Evolutionary conservation across 1,140 invertebrate genomes (phyloP), one percentile per base, ranked within the genome.

Genomic region (Drosophila kepulauana): DNA sequence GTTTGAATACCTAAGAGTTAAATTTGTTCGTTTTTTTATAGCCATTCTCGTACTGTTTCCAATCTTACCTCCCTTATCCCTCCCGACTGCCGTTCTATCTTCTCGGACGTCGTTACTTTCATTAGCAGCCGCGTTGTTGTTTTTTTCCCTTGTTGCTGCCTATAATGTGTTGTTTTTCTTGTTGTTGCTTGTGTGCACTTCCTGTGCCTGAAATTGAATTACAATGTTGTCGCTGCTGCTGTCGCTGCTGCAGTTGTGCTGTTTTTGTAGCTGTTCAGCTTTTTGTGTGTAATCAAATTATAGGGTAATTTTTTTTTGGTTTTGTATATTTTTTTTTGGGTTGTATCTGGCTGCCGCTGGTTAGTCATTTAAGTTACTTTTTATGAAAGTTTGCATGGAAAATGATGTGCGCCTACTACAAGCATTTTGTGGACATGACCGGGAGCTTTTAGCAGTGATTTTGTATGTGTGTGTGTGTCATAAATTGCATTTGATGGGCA

Each of bases 221-320:
- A 85, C 70, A 78, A 86, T 81, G 82, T 86, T 81, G 82, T 85
- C 78, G 69, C 54, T 65, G 61, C n/a, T 33, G 20, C 51, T 8
- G 35, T 59, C 78, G 82, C 81, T 8, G 28, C 63, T 81, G 82
- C 81, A 80, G 62, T 64, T 57, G 49, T 49, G 33, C n/a, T 46
- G n/a, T 62, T 85, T 85, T 84, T 75, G 45, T 38, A n/a, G 30
- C n/a, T 64, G 59, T 48, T 28, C 49, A 57, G 68, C 58, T 70
- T 81, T 81, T 86, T 81, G 61, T 72, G 66, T 70, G 67, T 86
- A 81, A 86, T 86, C 78, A 79, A 86, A 86, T 86, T 81, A 76
- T 68, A 79, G 78, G 58, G 58, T 65, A 67, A 49, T 79, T 77
- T 81, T 81, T 81, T 51, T 52, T 5, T 20, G 20, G 6, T 8